A percentile compares a stretch with the other conserved stretches of the same genome.
These are phyloP conservation scores for Copidosoma aretas DNA, from an alignment of 2,888 invertebrate genomes.

Conservation along the genomic window DNA sequence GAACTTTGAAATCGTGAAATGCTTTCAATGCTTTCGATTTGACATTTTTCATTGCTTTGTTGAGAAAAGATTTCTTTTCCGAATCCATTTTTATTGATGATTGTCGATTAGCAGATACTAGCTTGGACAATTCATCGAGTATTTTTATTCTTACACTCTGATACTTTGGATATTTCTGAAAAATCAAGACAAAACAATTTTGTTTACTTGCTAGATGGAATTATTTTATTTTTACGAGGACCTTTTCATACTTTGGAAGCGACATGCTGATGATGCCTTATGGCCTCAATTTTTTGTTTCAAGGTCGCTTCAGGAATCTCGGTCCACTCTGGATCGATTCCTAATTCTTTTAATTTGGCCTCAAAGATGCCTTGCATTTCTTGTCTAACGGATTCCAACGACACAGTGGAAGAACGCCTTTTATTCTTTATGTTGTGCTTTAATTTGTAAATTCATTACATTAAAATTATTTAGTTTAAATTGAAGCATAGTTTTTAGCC, in stretches of 20 bases:
- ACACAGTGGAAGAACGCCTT: conserved; percentile 27
- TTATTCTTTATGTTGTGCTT: conserved; percentile 1
- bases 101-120: conserved; percentile 52
- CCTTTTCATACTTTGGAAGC: conserved; percentile 64
- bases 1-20: conserved; percentile 57
- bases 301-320: conserved; percentile 67
- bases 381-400: conserved; percentile 43
- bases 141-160: conserved; percentile 64
- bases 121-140: conserved; percentile 63
- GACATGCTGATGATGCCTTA: conserved; percentile 68
- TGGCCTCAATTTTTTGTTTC: conserved; percentile 66
- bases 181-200: conserved; percentile 35
- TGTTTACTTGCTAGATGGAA: not conserved
- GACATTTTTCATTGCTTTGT: conserved; percentile 65
- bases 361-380: conserved; percentile 61
- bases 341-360: conserved; percentile 67
- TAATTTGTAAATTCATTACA: not conserved
- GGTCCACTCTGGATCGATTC: conserved; percentile 71
- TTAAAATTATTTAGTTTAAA: not conserved
- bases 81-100: conserved; percentile 49
- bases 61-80: conserved; percentile 61
- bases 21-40: conserved; percentile 66
- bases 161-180: conserved; percentile 65
- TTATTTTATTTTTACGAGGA: not conserved
- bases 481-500: conserved; percentile 4